A percentile compares a stretch with the other conserved stretches of the same genome.
Evolutionary conservation across 2,888 invertebrate species (phyloP).

Genomic region (Rotaria socialis): DNA sequence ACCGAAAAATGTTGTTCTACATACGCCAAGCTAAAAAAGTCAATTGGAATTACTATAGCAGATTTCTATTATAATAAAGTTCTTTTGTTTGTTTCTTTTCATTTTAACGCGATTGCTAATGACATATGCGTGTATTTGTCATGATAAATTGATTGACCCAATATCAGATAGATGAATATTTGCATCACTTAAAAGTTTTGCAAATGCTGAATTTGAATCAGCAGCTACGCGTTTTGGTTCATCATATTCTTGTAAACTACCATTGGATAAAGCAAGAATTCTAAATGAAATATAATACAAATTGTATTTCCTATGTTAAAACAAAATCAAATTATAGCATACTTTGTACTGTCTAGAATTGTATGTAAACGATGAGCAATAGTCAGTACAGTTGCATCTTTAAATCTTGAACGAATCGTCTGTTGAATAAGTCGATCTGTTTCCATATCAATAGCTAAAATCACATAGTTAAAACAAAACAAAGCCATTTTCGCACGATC

Average conservation of each 20-base stretch:
- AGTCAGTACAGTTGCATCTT: slow-evolving; percentile 55
- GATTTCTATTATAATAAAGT: too few species aligned
- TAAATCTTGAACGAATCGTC: slow-evolving; percentile 55
- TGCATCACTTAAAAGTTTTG: background rate
- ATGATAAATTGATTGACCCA: background rate
- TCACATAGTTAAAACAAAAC: too few species aligned
- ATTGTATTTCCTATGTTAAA: background rate
- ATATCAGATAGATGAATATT: background rate
- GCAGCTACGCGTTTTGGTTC: background rate
- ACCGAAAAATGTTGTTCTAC: too few species aligned
- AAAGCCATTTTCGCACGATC: too few species aligned
- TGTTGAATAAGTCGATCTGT: slow-evolving; percentile 52
- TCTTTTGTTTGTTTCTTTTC: too few species aligned
- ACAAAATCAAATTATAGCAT: too few species aligned
- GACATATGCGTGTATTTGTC: too few species aligned
- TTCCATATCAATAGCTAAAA: slow-evolving; percentile 41
- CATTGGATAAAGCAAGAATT: slow-evolving; percentile 19
- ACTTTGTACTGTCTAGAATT: slow-evolving; percentile 45
- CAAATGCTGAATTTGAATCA: background rate
- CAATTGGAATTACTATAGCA: too few species aligned
- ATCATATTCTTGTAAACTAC: slow-evolving; percentile 6
- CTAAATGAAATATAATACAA: background rate
- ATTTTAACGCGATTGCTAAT: too few species aligned
- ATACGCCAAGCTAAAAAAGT: too few species aligned
- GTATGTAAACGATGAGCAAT: slow-evolving; percentile 54